Evolutionary conservation across 2,888 invertebrate species (phyloP), one percentile per base, ranked within the genome.

Genomic region (Drosophila buzzatii): DNA sequence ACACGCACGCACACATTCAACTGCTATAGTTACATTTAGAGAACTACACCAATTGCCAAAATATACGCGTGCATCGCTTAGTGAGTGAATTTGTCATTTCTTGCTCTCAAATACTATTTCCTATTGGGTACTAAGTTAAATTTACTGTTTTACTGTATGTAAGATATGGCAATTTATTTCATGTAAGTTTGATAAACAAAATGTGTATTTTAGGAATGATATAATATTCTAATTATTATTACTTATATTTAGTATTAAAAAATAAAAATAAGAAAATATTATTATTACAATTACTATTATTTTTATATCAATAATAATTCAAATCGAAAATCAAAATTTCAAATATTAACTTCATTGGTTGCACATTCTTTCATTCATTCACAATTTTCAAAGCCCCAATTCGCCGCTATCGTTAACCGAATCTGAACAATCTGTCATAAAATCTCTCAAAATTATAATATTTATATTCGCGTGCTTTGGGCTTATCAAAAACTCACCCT

Each of bases 1-100:
- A 23, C 45, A 68, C 44, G 49, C 58, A 70, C 57, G 79, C 77
- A 80, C 70, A 33, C 33, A 6, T 8, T 76, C 82, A 80, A 83
- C 73, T 61, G 51, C 52, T 60, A 45, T 57, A 68, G 69, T 69
- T 51, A 18, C 49, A 6, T n/a, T 49, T n/a, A n/a, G 16, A 49
- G 31, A n/a, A 10, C 31, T 10, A n/a, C 49, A n/a, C 9, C 49
- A 51, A 53, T 62, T 62, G 55, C 61, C 53, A 51, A 65, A 63
- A 63, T 65, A 68, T 70, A 76, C 73, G 73, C 68, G 70, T 68
- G 76, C 59, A 64, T 61, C 58, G 47, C 27, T 52, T 66, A 35
- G 14, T 42, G 57, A 27, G 45, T 55, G 33, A 33, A 12, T 51
- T 33, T 33, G 18, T n/a, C 31, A 49, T 33, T n/a, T 39, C 10